These are phyloP conservation scores for Cephalopholis sonnerati DNA, from an alignment of 2,113 vertebrate species.

Conservation along the genomic window DNA sequence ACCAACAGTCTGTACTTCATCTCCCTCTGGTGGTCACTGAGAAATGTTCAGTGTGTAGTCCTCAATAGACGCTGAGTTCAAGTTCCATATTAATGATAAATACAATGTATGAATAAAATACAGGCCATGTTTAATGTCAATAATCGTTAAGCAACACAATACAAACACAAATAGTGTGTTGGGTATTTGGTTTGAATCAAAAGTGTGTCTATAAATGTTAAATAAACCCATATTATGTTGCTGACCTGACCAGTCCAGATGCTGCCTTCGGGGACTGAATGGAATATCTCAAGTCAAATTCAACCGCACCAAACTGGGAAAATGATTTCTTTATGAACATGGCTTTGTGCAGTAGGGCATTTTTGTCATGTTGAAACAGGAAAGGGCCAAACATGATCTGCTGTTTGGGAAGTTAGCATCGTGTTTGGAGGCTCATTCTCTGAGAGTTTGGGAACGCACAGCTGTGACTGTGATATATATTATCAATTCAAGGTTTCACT, in stretches of 20 bases:
- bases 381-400: too few species aligned
- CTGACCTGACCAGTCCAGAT: background rate
- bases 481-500: too few species aligned
- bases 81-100: background rate
- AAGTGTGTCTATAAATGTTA: background rate
- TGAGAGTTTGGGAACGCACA: too few species aligned
- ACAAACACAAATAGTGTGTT: background rate
- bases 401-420: too few species aligned
- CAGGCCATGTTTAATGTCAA: background rate
- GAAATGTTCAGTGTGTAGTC: background rate
- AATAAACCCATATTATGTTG: background rate
- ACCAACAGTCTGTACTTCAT: background rate
- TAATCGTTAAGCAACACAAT: background rate
- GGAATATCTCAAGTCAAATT: too few species aligned
- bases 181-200: background rate
- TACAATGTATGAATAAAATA: background rate
- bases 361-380: too few species aligned
- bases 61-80: background rate
- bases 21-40: slow-evolving; percentile 50
- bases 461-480: too few species aligned
- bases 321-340: too few species aligned
- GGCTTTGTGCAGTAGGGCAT: too few species aligned
- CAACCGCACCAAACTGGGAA: too few species aligned
- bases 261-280: background rate
- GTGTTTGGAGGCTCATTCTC: too few species aligned